These are phyloP conservation scores for Coenonympha glycerion DNA, from an alignment of 2,888 invertebrate species.

Conservation along the genomic window DNA sequence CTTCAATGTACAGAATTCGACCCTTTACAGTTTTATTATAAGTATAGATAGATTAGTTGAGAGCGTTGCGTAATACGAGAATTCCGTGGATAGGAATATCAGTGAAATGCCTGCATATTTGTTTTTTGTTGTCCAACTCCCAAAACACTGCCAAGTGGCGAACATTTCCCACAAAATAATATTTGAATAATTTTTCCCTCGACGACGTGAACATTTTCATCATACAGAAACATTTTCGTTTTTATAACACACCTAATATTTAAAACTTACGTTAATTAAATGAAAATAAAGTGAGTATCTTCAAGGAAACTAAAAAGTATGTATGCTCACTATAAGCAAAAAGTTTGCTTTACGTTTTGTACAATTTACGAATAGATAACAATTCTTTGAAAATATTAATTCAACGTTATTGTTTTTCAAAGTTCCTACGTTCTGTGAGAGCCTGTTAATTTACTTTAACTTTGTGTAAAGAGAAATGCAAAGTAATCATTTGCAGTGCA, in stretches of 20 bases:
- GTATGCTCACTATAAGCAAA: slow-evolving; percentile 25
- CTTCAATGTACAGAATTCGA: too few species aligned
- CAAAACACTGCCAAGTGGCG: slow-evolving; percentile 5
- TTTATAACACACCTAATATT: not conserved
- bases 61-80: too few species aligned
- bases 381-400: slow-evolving; percentile 18
- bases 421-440: slow-evolving; percentile 16
- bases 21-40: too few species aligned
- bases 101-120: not conserved
- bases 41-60: too few species aligned
- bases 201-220: slow-evolving; percentile 1
- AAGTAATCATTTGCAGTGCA: slow-evolving; percentile 24
- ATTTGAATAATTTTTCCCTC: slow-evolving; percentile 1
- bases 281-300: slow-evolving; percentile 13
- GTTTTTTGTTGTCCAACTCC: slow-evolving; percentile 2
- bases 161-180: slow-evolving; percentile 2
- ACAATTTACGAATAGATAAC: slow-evolving; percentile 17
- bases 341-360: slow-evolving; percentile 19
- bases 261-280: not conserved
- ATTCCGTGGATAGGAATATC: not conserved
- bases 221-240: not conserved
- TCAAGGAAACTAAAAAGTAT: slow-evolving; percentile 17
- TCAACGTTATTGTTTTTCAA: slow-evolving; percentile 22
- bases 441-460: slow-evolving; percentile 22
- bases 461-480: slow-evolving; percentile 21